phyloP scores from a whole-genome alignment of 1,140 invertebrate species.

The Rhysida immarginata region DNA sequence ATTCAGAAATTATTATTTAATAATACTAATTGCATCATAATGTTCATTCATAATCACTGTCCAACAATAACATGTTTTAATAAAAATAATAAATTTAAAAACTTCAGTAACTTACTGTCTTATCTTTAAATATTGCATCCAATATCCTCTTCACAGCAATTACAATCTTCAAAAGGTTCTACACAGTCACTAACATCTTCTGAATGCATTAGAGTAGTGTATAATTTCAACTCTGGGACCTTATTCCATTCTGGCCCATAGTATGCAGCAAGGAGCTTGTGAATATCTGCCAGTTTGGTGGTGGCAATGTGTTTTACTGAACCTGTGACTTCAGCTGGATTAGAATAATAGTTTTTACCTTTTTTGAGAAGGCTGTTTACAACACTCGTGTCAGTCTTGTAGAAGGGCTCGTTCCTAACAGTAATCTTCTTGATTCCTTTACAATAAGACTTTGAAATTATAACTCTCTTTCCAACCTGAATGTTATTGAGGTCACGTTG shows the following conservation, averaged over 20 bases:
- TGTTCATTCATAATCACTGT: too few species aligned
- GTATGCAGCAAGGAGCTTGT: background rate
- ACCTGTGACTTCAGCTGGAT: background rate
- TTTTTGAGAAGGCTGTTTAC: background rate
- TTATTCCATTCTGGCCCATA: background rate
- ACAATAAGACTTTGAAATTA: background rate
- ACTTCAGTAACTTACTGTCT: too few species aligned
- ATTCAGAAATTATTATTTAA: too few species aligned
- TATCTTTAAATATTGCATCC: too few species aligned
- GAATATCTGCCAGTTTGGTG: background rate
- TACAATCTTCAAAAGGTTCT: background rate
- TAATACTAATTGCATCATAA: too few species aligned
- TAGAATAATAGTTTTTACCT: background rate
- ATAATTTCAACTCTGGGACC: background rate
- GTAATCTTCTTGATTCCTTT: too few species aligned
- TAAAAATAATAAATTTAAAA: too few species aligned
- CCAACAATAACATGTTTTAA: too few species aligned
- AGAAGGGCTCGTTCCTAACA: background rate
- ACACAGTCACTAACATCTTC: background rate
- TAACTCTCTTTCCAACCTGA: background rate
- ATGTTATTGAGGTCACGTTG: background rate
- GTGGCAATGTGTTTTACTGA: background rate
- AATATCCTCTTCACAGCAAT: background rate
- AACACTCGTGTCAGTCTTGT: background rate
- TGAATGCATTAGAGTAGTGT: background rate